A percentile compares a stretch with the other conserved stretches of the same genome.
These are phyloP conservation scores for Tachycineta bicolor DNA, from an alignment of 2,113 vertebrate genomes.

Conservation along the genomic window DNA sequence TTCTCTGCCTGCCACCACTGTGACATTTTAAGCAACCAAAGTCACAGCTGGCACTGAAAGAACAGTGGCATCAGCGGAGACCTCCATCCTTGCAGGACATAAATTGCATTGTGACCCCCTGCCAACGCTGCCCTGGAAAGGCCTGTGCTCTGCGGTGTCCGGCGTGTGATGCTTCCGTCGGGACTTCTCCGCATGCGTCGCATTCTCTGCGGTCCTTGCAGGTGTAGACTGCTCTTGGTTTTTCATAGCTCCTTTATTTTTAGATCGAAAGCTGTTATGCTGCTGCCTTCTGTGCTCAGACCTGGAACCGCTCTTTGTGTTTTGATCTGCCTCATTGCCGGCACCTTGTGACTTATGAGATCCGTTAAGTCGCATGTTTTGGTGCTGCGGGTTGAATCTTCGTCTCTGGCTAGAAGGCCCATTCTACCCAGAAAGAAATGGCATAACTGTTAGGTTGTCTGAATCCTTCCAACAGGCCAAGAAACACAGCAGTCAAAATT, in stretches of 20 bases:
- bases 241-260: conserved; percentile 74
- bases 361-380: conserved; percentile 66
- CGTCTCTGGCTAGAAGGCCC: conserved; percentile 75
- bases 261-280: conserved; percentile 74
- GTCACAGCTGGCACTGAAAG: conserved; percentile 79
- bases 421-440: conserved; percentile 66
- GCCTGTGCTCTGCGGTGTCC: conserved; percentile 50
- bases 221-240: conserved; percentile 61
- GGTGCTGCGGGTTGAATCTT: conserved; percentile 77
- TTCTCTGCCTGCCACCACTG: background rate
- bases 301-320: conserved; percentile 43
- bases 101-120: conserved; percentile 73
- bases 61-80: conserved; percentile 73
- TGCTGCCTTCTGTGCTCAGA: conserved; percentile 77
- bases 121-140: conserved; percentile 56
- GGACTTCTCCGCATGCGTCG: conserved; percentile 46
- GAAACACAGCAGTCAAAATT: background rate
- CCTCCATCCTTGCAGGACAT: conserved; percentile 76
- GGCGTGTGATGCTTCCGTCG: conserved; percentile 55
- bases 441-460: background rate
- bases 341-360: conserved; percentile 65
- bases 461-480: background rate
- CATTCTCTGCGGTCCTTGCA: conserved; percentile 61
- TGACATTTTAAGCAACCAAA: conserved; percentile 75
- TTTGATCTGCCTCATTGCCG: conserved; percentile 55